Evolutionary conservation across 1,140 invertebrate species (phyloP).

Genomic region (Drosophila kikkawai): DNA sequence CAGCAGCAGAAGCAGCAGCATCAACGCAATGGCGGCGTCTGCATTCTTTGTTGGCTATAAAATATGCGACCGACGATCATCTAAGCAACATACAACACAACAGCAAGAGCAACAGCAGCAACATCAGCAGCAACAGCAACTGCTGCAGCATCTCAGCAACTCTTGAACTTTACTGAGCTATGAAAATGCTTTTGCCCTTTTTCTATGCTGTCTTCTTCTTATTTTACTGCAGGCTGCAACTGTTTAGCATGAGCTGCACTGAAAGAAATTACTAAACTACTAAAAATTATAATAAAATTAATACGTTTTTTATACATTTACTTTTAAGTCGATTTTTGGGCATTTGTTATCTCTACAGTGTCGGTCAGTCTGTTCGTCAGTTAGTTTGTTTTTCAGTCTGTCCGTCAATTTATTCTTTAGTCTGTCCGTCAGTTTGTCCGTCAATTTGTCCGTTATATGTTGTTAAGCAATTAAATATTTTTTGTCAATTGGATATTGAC

Average conservation of each 20-base stretch:
- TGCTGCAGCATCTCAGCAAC: conserved; percentile 48
- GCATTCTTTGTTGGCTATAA: conserved; percentile 75
- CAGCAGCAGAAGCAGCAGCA: too few relatives aligned
- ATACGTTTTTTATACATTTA: too few relatives aligned
- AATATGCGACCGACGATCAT: conserved; percentile 78
- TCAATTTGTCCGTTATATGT: background rate
- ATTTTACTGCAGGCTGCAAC: conserved; percentile 51
- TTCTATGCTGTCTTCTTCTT: conserved; percentile 41
- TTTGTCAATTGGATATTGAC: background rate
- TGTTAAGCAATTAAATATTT: background rate
- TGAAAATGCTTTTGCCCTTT: conserved; percentile 77
- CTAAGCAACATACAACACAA: conserved; percentile 38
- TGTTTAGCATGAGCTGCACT: conserved; percentile 70
- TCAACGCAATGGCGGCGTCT: conserved; percentile 65
- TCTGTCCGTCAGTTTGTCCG: background rate
- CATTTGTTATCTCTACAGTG: too few relatives aligned
- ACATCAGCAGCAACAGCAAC: conserved; percentile 33
- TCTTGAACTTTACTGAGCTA: conserved; percentile 78
- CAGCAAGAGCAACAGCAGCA: conserved; percentile 30
- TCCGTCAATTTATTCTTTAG: background rate
- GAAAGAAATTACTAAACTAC: conserved; percentile 2
- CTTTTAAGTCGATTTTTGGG: too few relatives aligned
- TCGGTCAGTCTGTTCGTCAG: background rate
- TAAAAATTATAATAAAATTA: too few relatives aligned
- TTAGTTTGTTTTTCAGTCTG: background rate